Base-by-base conservation (phyloP, 2,113 vertebrate species). In the Mugil cephalus region DNA sequence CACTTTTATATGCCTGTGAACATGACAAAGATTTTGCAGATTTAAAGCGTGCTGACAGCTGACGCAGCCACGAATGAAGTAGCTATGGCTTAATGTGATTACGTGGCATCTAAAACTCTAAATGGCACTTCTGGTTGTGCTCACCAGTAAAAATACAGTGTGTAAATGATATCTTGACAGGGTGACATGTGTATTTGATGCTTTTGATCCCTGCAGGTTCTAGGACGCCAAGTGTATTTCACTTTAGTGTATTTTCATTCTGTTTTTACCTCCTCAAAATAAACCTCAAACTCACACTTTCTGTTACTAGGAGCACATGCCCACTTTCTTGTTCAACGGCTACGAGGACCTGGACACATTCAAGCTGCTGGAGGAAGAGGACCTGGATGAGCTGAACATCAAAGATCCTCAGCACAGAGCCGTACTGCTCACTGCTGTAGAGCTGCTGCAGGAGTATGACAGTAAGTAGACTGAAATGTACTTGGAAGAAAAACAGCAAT, bases 281-380 rank as follows among this genome's bases (percentile, higher is more conserved):
- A n/a, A n/a, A n/a, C n/a, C 2, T 69, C 4, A 7, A 1, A 7
- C n/a, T 24, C 8, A 5, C 43, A 39, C 60, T 73, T 53, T 77
- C 9, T 60, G 18, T 77, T 30, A 1, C 13, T 75, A 99, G 98
- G 98, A 99, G 79, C 97, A 99, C 89, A 98, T 99, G 97, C 98
- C 98, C 52, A 99, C 98, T 7, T 99, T 99, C 88, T 88, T 99
- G 34, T 98, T 99, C 88, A 99, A 99, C 42, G 98, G 98, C 11
- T 99, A 99, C 59, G 98, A 99, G 90, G 98, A 99, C 83, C 82
- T 99, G 88, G 97, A 99, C 88, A 99, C 98, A 1, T 99, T 99
- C 87, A 99, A 98, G 88, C 89, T 99, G 77, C 90, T 99, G 78
- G 98, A 99, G 66, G 98, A 99, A 80, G 97, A 99, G 85, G 98